Evolutionary conservation across 2,797 vertebrate species (phyloP), one percentile per base, ranked within the genome.

Genomic region (Picus viridis): DNA sequence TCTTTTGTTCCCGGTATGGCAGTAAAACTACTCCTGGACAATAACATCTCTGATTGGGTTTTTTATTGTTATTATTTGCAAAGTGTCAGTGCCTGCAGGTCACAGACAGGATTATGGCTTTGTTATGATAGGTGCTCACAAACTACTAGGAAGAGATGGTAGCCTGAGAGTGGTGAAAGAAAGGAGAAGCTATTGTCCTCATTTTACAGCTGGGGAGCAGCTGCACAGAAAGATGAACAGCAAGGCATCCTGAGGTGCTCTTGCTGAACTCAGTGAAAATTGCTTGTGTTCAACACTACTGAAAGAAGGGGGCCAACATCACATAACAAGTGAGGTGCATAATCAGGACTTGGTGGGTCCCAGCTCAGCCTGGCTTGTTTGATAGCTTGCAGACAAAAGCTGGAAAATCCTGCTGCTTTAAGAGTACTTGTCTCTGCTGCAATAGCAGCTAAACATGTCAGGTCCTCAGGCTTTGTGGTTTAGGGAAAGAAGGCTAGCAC

Each of bases 31-130:
- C 34, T 80, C 64, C 77, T 63, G 70, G 95, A 79, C 90, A 95
- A 89, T 81, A 92, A 92, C 61, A 82, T 79, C 84, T 91, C 73
- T 91, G 87, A 94, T 76, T 92, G 89, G 41, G 47, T 78, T 96
- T 94, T 94, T 94, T 93, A 90, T 91, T 88, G 89, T 73, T 96
- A 87, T 89, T 92, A 92, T 93, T 94, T 93, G 84, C 91, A 83
- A 90, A 68, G 57, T 58, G 82, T 70, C 71, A 75, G 70, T 58
- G 95, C 82, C 90, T 90, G 76, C 82, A 89, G 93, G 92, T 89
- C 89, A 89, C 67, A 82, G 81, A 68, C 78, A 79, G 57, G 86
- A 88, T 92, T 90, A 93, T 32, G 69, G 67, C 53, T 89, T 85
- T 83, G 86, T 89, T 92, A 82, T 89, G 86, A 86, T 72, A 88